A percentile compares a stretch with the other conserved stretches of the same genome.
Conservation (phyloP, 2,113 vertebrate species). For the Aspidoscelis tigris region DNA sequence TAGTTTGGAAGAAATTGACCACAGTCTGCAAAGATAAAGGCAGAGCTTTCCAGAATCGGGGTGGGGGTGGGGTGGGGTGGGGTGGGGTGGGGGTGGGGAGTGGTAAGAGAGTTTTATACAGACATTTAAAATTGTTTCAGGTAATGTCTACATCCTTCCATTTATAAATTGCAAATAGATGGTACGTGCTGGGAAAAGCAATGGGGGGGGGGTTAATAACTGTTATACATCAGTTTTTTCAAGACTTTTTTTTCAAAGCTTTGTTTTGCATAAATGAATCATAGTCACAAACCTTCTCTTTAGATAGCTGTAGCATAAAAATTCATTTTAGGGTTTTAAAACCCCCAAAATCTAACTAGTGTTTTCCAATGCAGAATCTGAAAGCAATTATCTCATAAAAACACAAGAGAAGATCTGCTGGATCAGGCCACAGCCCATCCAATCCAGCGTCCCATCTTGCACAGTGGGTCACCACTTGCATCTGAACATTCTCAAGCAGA, state of each 20-base stretch:
- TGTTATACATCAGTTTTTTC: not conserved
- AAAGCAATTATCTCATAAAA: not conserved
- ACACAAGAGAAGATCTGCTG: too few relatives aligned
- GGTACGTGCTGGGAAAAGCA: not conserved
- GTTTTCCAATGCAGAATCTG: not conserved
- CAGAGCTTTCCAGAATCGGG: not conserved
- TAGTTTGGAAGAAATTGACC: not conserved
- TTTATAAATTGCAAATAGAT: not conserved
- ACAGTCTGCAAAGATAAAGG: not conserved
- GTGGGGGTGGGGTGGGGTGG: not conserved
- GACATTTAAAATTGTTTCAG: not conserved
- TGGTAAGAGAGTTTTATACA: not conserved
- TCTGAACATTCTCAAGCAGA: too few relatives aligned
- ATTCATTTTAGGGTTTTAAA: not conserved
- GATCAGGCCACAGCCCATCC: too few relatives aligned
- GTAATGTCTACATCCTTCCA: constrained; percentile 1
- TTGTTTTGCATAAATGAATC: constrained; percentile 1
- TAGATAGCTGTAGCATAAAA: constrained; percentile 3
- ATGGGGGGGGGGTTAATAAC: not conserved
- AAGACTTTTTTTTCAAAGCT: constrained; percentile 6
- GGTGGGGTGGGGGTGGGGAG: too few relatives aligned
- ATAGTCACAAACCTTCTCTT: not conserved
- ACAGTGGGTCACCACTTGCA: too few relatives aligned
- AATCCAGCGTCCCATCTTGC: too few relatives aligned
- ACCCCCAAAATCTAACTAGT: not conserved